Base-by-base conservation (phyloP, 2,797 vertebrate genomes). In the Glyptemys insculpta region DNA sequence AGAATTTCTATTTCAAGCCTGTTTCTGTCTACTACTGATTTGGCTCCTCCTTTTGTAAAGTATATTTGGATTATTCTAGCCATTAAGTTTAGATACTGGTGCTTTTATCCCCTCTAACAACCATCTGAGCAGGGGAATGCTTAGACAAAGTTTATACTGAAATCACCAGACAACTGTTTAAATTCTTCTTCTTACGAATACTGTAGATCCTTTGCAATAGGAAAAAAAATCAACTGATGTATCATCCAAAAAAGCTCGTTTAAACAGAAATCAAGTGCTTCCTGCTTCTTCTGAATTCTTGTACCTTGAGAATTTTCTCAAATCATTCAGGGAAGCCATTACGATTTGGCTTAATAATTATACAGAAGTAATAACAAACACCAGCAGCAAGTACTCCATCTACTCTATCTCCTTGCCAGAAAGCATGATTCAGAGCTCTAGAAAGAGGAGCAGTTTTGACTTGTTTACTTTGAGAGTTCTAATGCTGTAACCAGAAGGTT, bases 21-120 rank as follows among this genome's bases (percentile, higher is more conserved):
- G 89, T 65, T 88, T 90, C 65, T 83, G 54, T 37, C 50, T 86
- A 52, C 31, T n/a, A n/a, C 18, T 72, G n/a, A 72, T 72, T 62
- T 62, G n/a, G 9, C 37, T 72, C 68, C 68, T 72, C 19, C 79
- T 52, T 91, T 72, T 80, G 79, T 37, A 53, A 91, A 87, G 54
- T 52, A 87, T 50, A 23, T 80, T 85, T 80, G 81, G 23, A 41
- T 41, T 82, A 85, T 23, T 3, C 0, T 62, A 54, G 12, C 29
- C 57, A 81, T 25, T 9, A 62, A 78, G 34, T 47, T 41, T 27
- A 11, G 47, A 41, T 27, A 76, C 80, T 83, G 86, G 27, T 49
- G 49, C 0, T 92, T 59, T 54, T 41, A 37, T 72, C 68, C 68
- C 29, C n/a, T 31, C 68, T 41, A 37, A 72, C 37, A 41, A 41